Conservation (phyloP, 2,888 invertebrate genomes). For the Melinaea marsaeus region DNA sequence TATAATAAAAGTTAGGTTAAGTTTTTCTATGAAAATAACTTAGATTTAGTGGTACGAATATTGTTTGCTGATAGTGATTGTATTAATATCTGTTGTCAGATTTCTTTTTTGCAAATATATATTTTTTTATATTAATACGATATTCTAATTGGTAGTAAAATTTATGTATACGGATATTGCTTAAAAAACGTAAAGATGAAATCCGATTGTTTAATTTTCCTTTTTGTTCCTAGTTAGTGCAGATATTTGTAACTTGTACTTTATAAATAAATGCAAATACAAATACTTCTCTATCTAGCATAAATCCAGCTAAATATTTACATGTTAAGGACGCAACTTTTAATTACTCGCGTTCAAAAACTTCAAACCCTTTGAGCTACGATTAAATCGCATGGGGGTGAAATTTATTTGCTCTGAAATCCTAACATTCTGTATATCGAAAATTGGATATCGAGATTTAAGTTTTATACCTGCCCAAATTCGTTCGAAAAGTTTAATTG, state of each 20-base stretch:
- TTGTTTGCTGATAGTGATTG: conserved; percentile 36
- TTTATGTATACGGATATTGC: no score
- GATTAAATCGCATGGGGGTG: conserved; percentile 40
- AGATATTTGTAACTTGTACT: neutral
- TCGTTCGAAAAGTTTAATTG: conserved; percentile 30
- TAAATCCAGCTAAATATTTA: conserved; percentile 36
- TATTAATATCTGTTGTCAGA: neutral
- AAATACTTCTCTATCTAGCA: neutral
- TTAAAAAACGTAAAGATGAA: no score
- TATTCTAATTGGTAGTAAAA: no score
- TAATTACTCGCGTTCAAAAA: conserved; percentile 42
- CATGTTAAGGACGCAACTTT: conserved; percentile 42
- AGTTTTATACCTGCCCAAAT: conserved; percentile 25
- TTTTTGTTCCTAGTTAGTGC: neutral
- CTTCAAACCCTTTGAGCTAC: conserved; percentile 37
- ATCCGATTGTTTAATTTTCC: neutral
- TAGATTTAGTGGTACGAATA: conserved; percentile 61
- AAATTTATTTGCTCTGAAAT: conserved; percentile 35
- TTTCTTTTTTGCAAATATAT: neutral
- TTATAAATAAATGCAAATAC: neutral
- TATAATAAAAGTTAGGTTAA: conserved; percentile 71
- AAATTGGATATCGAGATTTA: conserved; percentile 31
- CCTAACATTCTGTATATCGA: conserved; percentile 29
- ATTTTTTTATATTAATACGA: no score
- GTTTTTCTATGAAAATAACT: conserved; percentile 74